phyloP scores from a whole-genome alignment of 2,113 vertebrate species.

The Cromileptes altivelis region DNA sequence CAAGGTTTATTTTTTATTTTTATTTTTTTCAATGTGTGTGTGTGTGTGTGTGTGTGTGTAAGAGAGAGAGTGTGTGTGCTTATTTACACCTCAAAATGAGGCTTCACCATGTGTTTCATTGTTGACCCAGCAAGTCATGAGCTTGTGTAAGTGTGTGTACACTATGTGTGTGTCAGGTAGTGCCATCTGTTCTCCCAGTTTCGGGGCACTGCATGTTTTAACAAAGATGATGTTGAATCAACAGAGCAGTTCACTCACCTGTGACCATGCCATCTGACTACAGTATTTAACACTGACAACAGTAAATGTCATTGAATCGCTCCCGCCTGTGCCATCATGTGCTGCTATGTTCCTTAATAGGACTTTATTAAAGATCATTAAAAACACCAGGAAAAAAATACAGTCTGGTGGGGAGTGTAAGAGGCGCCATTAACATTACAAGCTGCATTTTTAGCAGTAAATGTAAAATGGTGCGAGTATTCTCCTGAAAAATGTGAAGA shows the following conservation, averaged over 20 bases:
- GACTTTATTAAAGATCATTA: conserved; percentile 26
- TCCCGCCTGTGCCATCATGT: conserved; percentile 2
- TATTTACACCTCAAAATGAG: conserved; percentile 38
- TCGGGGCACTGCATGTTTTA: conserved; percentile 8
- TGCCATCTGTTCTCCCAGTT: conserved; percentile 65
- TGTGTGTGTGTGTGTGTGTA: background rate
- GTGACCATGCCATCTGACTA: conserved; percentile 66
- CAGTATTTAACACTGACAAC: conserved; percentile 56
- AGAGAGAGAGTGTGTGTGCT: background rate
- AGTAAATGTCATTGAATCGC: conserved; percentile 45
- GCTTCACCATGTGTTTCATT: conserved; percentile 45
- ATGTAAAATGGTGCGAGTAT: background rate
- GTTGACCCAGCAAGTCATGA: conserved; percentile 40
- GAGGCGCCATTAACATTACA: background rate
- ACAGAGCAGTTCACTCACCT: conserved; percentile 57
- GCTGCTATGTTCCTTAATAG: conserved; percentile 6
- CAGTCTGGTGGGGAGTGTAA: conserved; percentile 18
- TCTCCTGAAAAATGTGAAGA: conserved; percentile 6
- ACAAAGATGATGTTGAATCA: conserved; percentile 45
- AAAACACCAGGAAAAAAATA: background rate
- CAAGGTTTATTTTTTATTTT: conserved; percentile 35
- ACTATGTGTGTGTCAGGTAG: conserved; percentile 41
- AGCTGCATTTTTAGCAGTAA: conserved; percentile 18
- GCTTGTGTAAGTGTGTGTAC: conserved; percentile 3
- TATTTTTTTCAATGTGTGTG: background rate